Percentiles rank a stretch among this genome's conserved stretches.
phyloP scores from a whole-genome alignment of 53 echinoderm and acorn worm species.

The Luidia sarsii region DNA sequence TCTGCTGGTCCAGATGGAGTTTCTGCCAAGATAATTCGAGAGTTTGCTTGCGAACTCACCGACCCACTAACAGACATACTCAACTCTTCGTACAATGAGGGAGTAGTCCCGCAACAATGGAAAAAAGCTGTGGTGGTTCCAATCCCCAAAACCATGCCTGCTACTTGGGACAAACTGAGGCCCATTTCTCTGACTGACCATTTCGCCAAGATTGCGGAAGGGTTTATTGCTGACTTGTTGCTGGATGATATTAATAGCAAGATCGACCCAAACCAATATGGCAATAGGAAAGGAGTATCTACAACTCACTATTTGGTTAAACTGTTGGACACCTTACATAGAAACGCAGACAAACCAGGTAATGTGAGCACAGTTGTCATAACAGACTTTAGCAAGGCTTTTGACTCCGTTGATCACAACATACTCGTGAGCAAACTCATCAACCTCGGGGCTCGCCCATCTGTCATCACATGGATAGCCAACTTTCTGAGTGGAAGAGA shows the following conservation, averaged over 20 bases:
- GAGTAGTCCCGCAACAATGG: not conserved
- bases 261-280: constrained; percentile 27
- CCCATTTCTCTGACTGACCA: constrained; percentile 42
- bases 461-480: constrained; percentile 13
- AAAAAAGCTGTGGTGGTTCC: constrained; percentile 12
- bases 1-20: constrained; percentile 24
- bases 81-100: not conserved
- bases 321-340: constrained; percentile 5
- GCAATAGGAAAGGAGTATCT: constrained; percentile 16
- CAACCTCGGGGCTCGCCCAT: not conserved
- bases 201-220: constrained; percentile 40
- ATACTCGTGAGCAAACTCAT: constrained; percentile 9
- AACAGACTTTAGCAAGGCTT: not conserved
- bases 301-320: constrained; percentile 27
- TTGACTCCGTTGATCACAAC: constrained; percentile 12
- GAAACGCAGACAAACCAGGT: not conserved
- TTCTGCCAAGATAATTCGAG: constrained; percentile 26
- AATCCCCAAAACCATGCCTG: not conserved
- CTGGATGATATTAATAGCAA: not conserved
- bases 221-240: constrained; percentile 12
- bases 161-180: constrained; percentile 19
- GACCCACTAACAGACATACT: not conserved
- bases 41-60: constrained; percentile 39
- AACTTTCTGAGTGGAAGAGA: not conserved
- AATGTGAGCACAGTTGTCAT: not conserved